These are phyloP conservation scores for Notarius quadriscutis DNA, from an alignment of 2,113 vertebrate species.

Conservation along the genomic window DNA sequence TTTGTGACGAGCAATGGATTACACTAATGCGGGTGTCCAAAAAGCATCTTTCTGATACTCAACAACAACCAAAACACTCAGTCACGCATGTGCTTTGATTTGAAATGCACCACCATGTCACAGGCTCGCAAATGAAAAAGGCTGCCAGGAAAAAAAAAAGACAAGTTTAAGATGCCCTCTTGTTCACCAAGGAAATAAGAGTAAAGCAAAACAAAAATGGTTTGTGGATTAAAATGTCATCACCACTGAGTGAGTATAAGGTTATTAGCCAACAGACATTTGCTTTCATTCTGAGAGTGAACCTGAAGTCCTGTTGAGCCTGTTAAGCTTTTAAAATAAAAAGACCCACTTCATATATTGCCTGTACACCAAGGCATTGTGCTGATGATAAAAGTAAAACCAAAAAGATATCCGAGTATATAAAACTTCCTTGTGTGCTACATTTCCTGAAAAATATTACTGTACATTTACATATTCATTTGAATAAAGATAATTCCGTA, in stretches of 20 bases:
- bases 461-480: neutral
- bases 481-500: neutral
- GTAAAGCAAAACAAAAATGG: neutral
- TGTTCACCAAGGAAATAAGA: slow-evolving; percentile 20
- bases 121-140: neutral
- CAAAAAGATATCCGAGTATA: neutral
- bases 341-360: slow-evolving; percentile 13
- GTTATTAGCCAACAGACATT: neutral
- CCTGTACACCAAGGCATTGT: slow-evolving; percentile 22
- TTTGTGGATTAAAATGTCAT: slow-evolving; percentile 27
- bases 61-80: neutral
- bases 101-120: neutral
- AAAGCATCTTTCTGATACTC: neutral
- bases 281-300: neutral
- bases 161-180: neutral
- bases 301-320: neutral
- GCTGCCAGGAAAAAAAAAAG: neutral
- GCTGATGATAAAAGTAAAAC: neutral
- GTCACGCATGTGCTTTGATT: neutral
- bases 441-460: neutral
- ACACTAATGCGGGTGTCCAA: slow-evolving; percentile 8
- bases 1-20: neutral
- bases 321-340: slow-evolving; percentile 4
- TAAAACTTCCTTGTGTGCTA: neutral
- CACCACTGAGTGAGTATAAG: neutral